A percentile compares a stretch with the other conserved stretches of the same genome.
Evolutionary conservation across 1,140 invertebrate species (phyloP).

Genomic region (Proales similis): DNA sequence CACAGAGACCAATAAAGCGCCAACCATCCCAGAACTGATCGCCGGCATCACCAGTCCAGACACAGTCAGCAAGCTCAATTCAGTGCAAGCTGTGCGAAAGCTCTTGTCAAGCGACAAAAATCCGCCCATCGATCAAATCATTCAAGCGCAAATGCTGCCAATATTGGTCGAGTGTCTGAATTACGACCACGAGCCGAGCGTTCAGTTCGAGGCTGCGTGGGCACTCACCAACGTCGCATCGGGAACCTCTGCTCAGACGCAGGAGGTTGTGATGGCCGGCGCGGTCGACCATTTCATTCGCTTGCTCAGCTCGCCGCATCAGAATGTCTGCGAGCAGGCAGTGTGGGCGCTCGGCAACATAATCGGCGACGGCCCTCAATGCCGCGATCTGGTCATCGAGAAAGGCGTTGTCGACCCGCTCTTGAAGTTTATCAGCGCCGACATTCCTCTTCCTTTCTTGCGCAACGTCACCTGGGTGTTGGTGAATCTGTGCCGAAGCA

Average conservation of each 20-base stretch:
- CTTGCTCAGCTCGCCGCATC: conserved; percentile 77
- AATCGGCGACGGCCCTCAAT: conserved; percentile 80
- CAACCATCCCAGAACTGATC: background rate
- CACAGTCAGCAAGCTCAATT: conserved; percentile 39
- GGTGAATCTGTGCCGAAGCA: conserved; percentile 90
- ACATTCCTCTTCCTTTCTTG: conserved; percentile 82
- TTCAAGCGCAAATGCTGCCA: conserved; percentile 83
- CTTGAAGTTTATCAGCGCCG: conserved; percentile 79
- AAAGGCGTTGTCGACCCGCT: conserved; percentile 79
- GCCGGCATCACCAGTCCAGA: background rate
- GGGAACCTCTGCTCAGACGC: conserved; percentile 81
- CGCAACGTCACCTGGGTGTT: conserved; percentile 97
- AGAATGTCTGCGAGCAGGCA: conserved; percentile 96
- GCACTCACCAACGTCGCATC: conserved; percentile 97
- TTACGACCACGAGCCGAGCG: conserved; percentile 72
- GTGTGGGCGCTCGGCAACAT: conserved; percentile 98
- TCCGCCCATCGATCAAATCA: conserved; percentile 95
- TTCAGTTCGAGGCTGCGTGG: conserved; percentile 99
- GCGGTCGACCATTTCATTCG: conserved; percentile 89
- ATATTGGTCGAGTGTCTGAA: conserved; percentile 82
- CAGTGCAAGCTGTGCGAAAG: conserved; percentile 61
- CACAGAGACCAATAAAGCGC: background rate
- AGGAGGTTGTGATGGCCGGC: conserved; percentile 56
- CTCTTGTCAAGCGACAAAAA: conserved; percentile 91
- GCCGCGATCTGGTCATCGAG: conserved; percentile 83